Percentiles rank a stretch among this genome's conserved stretches.
These are phyloP conservation scores for Acanthurus tractus DNA, from an alignment of 2,797 vertebrate species.

Conservation along the genomic window DNA sequence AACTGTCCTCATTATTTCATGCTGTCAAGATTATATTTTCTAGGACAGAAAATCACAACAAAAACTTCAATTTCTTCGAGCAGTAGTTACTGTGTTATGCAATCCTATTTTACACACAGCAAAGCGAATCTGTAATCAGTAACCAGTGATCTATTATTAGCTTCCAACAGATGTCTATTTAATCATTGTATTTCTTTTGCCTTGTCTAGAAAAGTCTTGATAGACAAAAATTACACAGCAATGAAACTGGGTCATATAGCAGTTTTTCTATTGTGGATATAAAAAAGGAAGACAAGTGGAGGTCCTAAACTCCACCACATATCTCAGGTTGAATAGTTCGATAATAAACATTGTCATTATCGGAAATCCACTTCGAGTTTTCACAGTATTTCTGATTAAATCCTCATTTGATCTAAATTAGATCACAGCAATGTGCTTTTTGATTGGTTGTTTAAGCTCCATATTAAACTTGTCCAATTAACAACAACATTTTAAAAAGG, in stretches of 20 bases:
- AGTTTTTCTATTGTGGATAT: background rate
- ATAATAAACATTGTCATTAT: background rate
- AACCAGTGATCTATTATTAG: constrained; percentile 54
- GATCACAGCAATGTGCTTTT: constrained; percentile 16
- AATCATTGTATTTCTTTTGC: background rate
- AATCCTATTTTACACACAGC: constrained; percentile 12
- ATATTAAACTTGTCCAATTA: constrained; percentile 9
- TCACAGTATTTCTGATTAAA: constrained; percentile 11
- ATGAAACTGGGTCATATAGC: constrained; percentile 7
- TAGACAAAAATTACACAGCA: background rate
- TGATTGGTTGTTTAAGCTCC: constrained; percentile 19
- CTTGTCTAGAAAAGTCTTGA: background rate
- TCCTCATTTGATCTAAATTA: constrained; percentile 14
- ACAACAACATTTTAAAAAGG: constrained; percentile 20
- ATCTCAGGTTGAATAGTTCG: background rate
- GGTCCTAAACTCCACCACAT: background rate
- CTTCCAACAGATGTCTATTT: constrained; percentile 28
- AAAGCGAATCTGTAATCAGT: constrained; percentile 26
- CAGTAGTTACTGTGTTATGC: background rate
- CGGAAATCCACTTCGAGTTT: background rate
- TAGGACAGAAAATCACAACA: background rate
- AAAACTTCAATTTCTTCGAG: background rate
- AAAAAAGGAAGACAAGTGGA: background rate
- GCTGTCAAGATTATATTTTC: background rate
- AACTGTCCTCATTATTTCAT: constrained; percentile 2